phyloP scores from a whole-genome alignment of 2,797 vertebrate species.

The Pantherophis alleghaniensis region DNA sequence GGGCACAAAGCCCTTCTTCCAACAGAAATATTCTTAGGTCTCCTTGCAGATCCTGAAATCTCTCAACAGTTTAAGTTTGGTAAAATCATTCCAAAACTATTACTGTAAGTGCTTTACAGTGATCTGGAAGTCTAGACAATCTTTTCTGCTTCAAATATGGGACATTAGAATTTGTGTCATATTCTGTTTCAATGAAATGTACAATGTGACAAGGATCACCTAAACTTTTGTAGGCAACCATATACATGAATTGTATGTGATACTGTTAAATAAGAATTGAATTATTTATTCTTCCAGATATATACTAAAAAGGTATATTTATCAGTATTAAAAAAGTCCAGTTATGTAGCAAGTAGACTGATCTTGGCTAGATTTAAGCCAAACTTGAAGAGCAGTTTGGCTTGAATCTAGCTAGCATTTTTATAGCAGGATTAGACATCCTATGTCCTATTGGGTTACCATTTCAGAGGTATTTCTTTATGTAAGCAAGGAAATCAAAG shows the following conservation, averaged over 20 bases:
- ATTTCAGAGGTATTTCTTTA: no score
- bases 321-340: neutral
- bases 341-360: neutral
- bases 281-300: neutral
- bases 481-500: no score
- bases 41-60: neutral
- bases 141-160: neutral
- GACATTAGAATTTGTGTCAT: neutral
- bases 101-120: neutral
- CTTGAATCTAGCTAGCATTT: neutral
- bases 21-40: neutral
- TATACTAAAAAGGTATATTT: neutral
- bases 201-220: neutral
- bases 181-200: neutral
- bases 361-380: neutral
- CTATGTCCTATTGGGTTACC: no score
- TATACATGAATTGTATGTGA: neutral
- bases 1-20: neutral
- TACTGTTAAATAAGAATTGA: neutral
- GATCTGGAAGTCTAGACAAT: neutral
- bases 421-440: neutral
- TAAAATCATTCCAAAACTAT: neutral
- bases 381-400: neutral
- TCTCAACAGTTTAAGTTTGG: neutral
- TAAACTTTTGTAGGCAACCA: neutral